phyloP scores from a whole-genome alignment of 1,140 invertebrate species.

The Papilio polyxenes region DNA sequence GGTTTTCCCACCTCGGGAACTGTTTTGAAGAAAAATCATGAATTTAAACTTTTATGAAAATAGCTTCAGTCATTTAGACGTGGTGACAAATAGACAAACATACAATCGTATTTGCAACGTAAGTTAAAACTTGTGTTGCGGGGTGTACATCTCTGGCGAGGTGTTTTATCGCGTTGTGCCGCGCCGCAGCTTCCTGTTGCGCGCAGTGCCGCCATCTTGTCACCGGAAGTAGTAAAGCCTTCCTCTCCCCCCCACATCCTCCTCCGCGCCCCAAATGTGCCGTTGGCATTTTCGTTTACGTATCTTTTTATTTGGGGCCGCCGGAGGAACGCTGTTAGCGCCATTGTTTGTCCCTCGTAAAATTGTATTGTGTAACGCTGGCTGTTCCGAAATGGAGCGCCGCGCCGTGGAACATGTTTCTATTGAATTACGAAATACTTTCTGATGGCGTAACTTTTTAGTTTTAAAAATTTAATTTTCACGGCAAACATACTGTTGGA shows the following conservation, averaged over 20 bases:
- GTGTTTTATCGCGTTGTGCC: slow-evolving; percentile 60
- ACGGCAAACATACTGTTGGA: neutral
- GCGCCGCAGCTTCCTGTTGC: slow-evolving; percentile 64
- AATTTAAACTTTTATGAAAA: no score
- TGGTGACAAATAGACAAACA: neutral
- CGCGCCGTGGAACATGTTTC: neutral
- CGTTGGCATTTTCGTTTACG: slow-evolving; percentile 52
- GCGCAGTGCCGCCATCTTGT: slow-evolving; percentile 71
- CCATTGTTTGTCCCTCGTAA: slow-evolving; percentile 48
- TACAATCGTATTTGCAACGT: neutral
- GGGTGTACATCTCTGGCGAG: slow-evolving; percentile 42
- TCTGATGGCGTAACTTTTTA: slow-evolving; percentile 31
- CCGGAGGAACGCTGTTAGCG: slow-evolving; percentile 42
- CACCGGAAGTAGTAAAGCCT: slow-evolving; percentile 77
- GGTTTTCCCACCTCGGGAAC: no score
- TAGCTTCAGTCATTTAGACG: no score
- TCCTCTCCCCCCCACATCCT: slow-evolving; percentile 58
- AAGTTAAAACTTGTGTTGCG: slow-evolving; percentile 35
- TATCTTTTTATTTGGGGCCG: slow-evolving; percentile 51
- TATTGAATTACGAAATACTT: slow-evolving; percentile 40
- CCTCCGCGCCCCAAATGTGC: slow-evolving; percentile 53
- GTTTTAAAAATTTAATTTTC: slow-evolving; percentile 41
- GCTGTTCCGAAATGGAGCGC: slow-evolving; percentile 26
- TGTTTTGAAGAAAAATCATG: neutral
- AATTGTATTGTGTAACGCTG: slow-evolving; percentile 45